Base-by-base conservation (phyloP, 2,888 invertebrate species). In the Athalia cordata region DNA sequence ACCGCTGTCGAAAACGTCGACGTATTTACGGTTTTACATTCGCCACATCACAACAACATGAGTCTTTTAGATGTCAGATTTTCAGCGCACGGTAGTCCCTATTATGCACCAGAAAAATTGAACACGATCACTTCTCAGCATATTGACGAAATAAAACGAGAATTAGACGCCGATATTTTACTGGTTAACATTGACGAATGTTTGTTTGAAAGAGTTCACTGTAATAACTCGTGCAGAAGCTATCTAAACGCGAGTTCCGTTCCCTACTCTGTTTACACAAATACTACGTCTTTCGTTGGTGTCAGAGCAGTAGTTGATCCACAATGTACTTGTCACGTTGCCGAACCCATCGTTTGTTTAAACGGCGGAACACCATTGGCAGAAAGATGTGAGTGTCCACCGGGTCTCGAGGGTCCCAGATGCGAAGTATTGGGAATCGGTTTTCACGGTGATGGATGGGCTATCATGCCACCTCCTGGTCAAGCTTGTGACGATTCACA, bases 181-280 rank as follows among this genome's bases (percentile, higher is more conserved):
- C 95, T 98, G 95, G 94, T 99, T 57, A 96, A 96, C 85, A 97
- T 99, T 79, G 98, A 97, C 88, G 97, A 97, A 89, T 98, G 97
- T 84, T 90, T 97, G 6, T 93, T 95, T 78, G 97, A 97, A 90
- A 94, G 93, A 81, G 92, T 92, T 64, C 93, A 94, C 78, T 94
- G 95, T 82, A 93, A 94, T 43, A 92, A 92, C 67, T 96, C 98
- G 0, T 99, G 98, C 85, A 93, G 94, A 3, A 98, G 97, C 84
- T 92, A 93, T 29, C 91, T 98, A 77, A 93, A 93, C 85, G 94
- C 94, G 86, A 94, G 94, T 78, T 94, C 94, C 13, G 93, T 93
- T 1, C 96, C 97, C 0, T 93, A 95, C 52, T 93, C 96, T 5
- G 96, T 99, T 6, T 97, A 96, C 87, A 98, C 98, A 0, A 99